Evolutionary conservation across 2,113 vertebrate genomes (phyloP), one percentile per base, ranked within the genome.

Genomic region (Lampris megalopsis): DNA sequence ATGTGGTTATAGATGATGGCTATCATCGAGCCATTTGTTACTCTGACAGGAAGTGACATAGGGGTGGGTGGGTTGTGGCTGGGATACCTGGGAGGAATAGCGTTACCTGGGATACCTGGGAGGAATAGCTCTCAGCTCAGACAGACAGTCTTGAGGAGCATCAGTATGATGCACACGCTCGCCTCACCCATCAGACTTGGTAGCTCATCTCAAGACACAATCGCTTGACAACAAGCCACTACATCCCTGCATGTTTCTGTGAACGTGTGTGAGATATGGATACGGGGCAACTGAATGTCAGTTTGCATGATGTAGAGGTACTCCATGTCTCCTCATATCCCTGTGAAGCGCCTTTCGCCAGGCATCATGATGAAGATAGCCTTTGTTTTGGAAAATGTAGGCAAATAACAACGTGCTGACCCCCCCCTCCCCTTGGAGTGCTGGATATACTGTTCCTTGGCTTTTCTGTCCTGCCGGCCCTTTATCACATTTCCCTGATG

Each of bases 211-310:
- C 68, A 80, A 84, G 84, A 89, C 86, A 73, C 86, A 87, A 90
- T 88, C 79, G 82, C 84, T 87, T 86, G 71, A 80, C 79, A 49
- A 81, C 68, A 80, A 89, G 83, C 81, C 63, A 79, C 73, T 86
- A 85, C 81, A 50, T 72, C 72, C 42, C 63, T 63, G 53, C 41
- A 73, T 49, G 54, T 69, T 63, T 68, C n/a, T 48, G 59, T 68
- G 79, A 54, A 36, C 67, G 49, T 1, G 8, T 63, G 40, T 43
- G 72, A 70, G 40, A 65, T 70, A 68, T 36, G 54, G 50, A 11
- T 9, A 3, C 7, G 41, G 37, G 67, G 10, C 36, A 41, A 54
- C 13, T 61, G 68, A 50, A 42, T 47, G 58, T 37, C 49, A n/a
- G 45, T 63, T 59, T 67, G 66, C 54, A 41, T 48, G 24, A 24